phyloP scores from a whole-genome alignment of 2,113 vertebrate genomes.

The Gorsachius goisagi region DNA sequence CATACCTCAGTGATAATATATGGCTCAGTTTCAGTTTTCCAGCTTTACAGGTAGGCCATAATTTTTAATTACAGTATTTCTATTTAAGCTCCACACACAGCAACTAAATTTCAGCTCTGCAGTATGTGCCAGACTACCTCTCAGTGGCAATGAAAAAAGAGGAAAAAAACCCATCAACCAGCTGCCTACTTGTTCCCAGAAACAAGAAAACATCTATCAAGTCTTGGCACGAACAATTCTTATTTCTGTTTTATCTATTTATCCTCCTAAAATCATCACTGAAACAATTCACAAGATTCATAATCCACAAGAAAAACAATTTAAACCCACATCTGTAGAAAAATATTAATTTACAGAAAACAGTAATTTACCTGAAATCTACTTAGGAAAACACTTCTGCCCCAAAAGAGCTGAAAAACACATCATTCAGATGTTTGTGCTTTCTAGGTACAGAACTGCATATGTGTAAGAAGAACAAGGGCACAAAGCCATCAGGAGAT shows the following conservation, averaged over 20 bases:
- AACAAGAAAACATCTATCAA: constrained; percentile 1
- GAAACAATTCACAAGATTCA: constrained; percentile 21
- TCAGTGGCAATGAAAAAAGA: neutral
- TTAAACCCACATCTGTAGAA: constrained; percentile 8
- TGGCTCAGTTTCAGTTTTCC: neutral
- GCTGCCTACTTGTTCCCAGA: neutral
- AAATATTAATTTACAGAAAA: constrained; percentile 27
- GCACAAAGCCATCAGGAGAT: neutral
- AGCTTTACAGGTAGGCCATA: neutral
- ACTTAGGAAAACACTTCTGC: neutral
- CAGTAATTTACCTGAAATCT: constrained; percentile 18
- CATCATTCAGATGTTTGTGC: neutral
- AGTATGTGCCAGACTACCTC: neutral
- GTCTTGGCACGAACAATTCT: neutral
- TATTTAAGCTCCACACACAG: neutral
- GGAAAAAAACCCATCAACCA: neutral
- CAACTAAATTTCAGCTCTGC: neutral
- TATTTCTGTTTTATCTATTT: constrained; percentile 37
- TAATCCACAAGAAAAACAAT: neutral
- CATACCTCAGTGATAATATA: neutral
- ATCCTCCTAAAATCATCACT: constrained; percentile 10
- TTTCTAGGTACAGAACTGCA: neutral
- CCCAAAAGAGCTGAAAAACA: neutral
- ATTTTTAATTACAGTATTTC: constrained; percentile 19
- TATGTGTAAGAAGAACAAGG: accelerated